These are phyloP conservation scores for Brachypteracias leptosomus DNA, from an alignment of 2,113 vertebrate species.

Conservation along the genomic window DNA sequence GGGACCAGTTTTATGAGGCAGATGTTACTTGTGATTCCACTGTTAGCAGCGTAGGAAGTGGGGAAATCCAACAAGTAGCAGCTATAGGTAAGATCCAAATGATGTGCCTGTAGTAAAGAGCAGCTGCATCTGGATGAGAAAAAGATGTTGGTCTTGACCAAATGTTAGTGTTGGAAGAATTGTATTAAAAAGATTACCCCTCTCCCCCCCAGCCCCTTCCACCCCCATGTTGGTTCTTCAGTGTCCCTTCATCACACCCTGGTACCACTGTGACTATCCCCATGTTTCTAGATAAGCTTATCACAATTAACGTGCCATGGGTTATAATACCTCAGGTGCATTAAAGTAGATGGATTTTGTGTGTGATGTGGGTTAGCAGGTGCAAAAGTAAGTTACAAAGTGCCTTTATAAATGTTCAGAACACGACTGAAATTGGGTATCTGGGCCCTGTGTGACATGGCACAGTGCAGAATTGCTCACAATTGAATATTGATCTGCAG, in stretches of 20 bases:
- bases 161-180: not conserved
- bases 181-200: not conserved
- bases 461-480: not conserved
- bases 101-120: not conserved
- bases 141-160: not conserved
- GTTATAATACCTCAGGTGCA: fast-evolving
- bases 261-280: too few relatives aligned
- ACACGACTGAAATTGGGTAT: not conserved
- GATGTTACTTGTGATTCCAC: fast-evolving
- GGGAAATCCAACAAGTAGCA: not conserved
- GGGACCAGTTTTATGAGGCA: too few relatives aligned
- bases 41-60: fast-evolving
- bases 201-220: too few relatives aligned
- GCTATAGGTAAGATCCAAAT: too few relatives aligned
- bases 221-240: not conserved
- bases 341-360: not conserved
- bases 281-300: fast-evolving
- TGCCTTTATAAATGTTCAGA: not conserved
- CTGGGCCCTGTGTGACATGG: fast-evolving
- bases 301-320: fast-evolving
- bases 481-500: not conserved
- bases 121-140: not conserved
- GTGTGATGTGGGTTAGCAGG: not conserved
- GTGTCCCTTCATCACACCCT: not conserved
- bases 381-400: not conserved